Evolutionary conservation across 2,888 invertebrate genomes (phyloP), one percentile per base, ranked within the genome.

Genomic region (Epinotia bilunana): DNA sequence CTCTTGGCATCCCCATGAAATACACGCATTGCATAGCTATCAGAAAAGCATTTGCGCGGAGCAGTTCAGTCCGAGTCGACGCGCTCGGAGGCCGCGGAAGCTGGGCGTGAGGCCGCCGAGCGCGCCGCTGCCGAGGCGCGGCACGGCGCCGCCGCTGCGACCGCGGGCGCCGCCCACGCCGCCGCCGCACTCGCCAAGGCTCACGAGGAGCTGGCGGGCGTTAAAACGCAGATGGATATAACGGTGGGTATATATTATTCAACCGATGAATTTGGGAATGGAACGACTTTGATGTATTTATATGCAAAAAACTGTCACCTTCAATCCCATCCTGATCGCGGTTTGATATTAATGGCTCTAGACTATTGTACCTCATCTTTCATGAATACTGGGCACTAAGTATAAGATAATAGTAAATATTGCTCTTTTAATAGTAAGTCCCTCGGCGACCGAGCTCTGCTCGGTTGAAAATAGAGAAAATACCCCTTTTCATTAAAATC

Each of bases 81-180:
- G 3, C 88, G 92, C 0, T 91, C 91, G 0, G 92, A 92, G 73
- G 86, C 88, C 0, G 91, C 91, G 7, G 91, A 91, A 71, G 87
- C 88, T 1, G 85, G 84, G 2, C 84, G 87, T 5, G 89, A 88
- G 58, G 83, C 85, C 0, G 90, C 90, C 0, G 85, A 87, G 78
- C 86, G 90, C 16, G 84, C 82, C 0, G 87, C 87, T 0, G 82
- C 80, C 11, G 92, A 91, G 72, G 89, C 90, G n/a, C 88, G 87
- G n/a, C 87, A 85, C 63, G 84, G 81, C 55, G 90, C 91, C n/a
- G 84, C 89, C 7, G 90, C 90, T 0, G 88, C 92, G 49, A 83
- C 88, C 5, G 88, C 91, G 0, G 87, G 86, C 61, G 89, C 90
- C 33, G 80, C 88, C 18, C 90, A 90, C 73, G 88, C 91, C 18